Evolutionary conservation across 2,888 invertebrate genomes (phyloP).

Genomic region (Lepidochrysops patricia): DNA sequence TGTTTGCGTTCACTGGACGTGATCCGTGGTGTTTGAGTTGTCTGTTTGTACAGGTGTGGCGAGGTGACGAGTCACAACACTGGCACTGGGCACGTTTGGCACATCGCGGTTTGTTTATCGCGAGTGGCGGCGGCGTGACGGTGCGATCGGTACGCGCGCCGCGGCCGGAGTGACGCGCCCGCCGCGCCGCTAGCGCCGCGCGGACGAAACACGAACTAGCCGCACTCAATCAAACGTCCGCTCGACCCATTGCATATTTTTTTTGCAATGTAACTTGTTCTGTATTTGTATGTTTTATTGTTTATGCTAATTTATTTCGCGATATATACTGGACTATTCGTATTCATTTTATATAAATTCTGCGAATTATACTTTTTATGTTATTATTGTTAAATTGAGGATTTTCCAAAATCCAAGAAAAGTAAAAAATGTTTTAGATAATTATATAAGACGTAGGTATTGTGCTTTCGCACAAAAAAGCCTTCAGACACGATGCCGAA

Average conservation of each 20-base stretch:
- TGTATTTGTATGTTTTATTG: slow-evolving; percentile 1
- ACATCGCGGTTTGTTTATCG: slow-evolving; percentile 23
- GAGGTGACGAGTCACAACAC: slow-evolving; percentile 4
- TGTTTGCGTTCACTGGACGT: slow-evolving; percentile 64
- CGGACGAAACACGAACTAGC: slow-evolving; percentile 36
- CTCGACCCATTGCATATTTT: slow-evolving; percentile 16
- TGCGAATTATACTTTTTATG: background rate
- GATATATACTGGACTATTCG: background rate
- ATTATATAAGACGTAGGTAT: too few relatives aligned
- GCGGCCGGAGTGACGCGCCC: slow-evolving; percentile 66
- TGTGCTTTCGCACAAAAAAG: too few relatives aligned
- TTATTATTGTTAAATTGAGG: too few relatives aligned
- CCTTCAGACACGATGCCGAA: too few relatives aligned
- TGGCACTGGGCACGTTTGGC: slow-evolving; percentile 44
- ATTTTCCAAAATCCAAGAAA: too few relatives aligned
- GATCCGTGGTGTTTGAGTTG: slow-evolving; percentile 21
- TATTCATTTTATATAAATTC: background rate
- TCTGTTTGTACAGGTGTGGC: slow-evolving; percentile 26
- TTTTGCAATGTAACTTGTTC: slow-evolving; percentile 15
- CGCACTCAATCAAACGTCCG: slow-evolving; percentile 48
- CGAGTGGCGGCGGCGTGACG: slow-evolving; percentile 34
- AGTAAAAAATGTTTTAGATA: too few relatives aligned
- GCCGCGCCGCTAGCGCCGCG: slow-evolving; percentile 25
- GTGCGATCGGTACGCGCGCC: slow-evolving; percentile 57
- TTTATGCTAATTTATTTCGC: background rate